Evolutionary conservation across 2,888 invertebrate species (phyloP).

Genomic region (Dromius quadrimaculatus): DNA sequence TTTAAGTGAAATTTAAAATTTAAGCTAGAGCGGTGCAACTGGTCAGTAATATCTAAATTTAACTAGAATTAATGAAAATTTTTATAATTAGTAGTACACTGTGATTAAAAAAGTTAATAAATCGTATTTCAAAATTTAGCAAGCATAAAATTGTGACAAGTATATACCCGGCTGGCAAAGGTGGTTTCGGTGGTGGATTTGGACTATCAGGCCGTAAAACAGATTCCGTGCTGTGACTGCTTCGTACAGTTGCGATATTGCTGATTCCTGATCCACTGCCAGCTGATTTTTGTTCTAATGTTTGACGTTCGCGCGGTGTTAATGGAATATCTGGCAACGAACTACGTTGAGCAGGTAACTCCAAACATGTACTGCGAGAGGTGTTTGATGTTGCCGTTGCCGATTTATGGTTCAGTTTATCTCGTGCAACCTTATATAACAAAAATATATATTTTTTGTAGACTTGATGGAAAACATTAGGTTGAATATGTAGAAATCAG

Average conservation of each 20-base stretch:
- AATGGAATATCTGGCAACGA: constrained; percentile 85
- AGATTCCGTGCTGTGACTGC: constrained; percentile 86
- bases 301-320: constrained; percentile 81
- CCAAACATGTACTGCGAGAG: constrained; percentile 59
- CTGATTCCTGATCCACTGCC: constrained; percentile 58
- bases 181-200: constrained; percentile 88
- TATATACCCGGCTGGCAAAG: constrained; percentile 84
- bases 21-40: no score
- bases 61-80: no score
- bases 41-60: constrained; percentile 37
- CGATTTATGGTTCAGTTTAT: constrained; percentile 75
- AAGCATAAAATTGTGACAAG: no score
- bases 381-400: constrained; percentile 47
- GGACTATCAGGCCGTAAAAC: constrained; percentile 79
- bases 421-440: constrained; percentile 75
- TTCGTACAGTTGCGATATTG: constrained; percentile 70
- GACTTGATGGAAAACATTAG: no score
- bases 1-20: no score
- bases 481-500: no score
- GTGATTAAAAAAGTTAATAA: background rate
- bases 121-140: background rate
- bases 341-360: constrained; percentile 72
- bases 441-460: no score
- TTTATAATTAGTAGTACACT: background rate
- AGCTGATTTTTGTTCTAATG: constrained; percentile 72